Percentiles rank a stretch among this genome's conserved stretches.
Conservation (phyloP, 2,888 invertebrate genomes). For the Raillietiella orientalis region DNA sequence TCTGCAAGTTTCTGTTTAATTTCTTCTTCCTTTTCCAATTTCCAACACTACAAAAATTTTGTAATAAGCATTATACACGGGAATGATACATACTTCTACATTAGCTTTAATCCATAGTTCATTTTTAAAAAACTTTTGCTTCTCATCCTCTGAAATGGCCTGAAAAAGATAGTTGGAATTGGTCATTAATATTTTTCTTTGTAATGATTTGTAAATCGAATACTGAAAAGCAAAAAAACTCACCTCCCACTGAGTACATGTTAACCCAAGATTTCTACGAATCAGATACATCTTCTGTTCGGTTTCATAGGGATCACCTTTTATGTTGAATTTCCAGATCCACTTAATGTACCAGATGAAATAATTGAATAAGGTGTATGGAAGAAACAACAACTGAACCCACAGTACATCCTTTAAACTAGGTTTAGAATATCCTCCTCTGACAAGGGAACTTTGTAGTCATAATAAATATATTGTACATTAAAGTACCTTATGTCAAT, state of each 20-base stretch:
- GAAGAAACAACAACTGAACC: conserved; percentile 45
- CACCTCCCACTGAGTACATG: conserved; percentile 18
- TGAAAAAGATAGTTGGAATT: background rate
- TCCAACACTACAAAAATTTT: conserved; percentile 23
- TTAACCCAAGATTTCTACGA: conserved; percentile 30
- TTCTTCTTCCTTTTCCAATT: conserved; percentile 45
- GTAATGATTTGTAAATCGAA: background rate
- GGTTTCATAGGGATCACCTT: conserved; percentile 36
- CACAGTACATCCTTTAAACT: conserved; percentile 39
- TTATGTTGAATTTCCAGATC: conserved; percentile 43
- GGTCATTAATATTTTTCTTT: background rate
- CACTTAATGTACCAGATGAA: conserved; percentile 40
- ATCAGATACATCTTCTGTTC: conserved; percentile 60
- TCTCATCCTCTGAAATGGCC: background rate
- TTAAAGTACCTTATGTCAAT: conserved; percentile 39
- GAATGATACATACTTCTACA: conserved; percentile 18
- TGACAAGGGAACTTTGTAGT: conserved; percentile 8
- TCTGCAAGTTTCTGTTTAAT: conserved; percentile 52
- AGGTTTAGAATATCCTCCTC: conserved; percentile 69
- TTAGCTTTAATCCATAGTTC: conserved; percentile 56
- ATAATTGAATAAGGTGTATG: conserved; percentile 34
- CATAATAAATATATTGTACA: background rate
- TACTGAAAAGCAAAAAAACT: conserved; percentile 8
- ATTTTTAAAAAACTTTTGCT: conserved; percentile 17
- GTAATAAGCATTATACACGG: conserved; percentile 1